Conservation (phyloP, 2,888 invertebrate genomes). For the Crioceris asparagi region DNA sequence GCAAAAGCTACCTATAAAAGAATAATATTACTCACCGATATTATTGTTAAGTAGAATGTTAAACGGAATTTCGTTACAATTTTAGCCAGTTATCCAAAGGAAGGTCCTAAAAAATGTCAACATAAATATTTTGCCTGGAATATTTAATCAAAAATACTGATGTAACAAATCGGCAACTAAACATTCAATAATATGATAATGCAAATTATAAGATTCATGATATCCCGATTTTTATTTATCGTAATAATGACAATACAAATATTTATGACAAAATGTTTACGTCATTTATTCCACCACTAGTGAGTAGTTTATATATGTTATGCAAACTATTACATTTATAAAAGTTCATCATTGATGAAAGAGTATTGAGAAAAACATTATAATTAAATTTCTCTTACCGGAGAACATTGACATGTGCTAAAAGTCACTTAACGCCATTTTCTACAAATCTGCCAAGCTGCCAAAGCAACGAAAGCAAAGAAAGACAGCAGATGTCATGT, state of each 20-base stretch:
- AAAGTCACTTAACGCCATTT: constrained; percentile 36
- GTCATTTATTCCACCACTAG: constrained; percentile 20
- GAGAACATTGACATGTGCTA: constrained; percentile 37
- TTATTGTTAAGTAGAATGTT: constrained; percentile 27
- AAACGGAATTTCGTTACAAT: constrained; percentile 16
- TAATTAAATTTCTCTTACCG: constrained; percentile 29
- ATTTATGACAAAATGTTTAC: constrained; percentile 27
- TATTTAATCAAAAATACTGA: constrained; percentile 5
- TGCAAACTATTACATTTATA: no score
- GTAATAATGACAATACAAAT: constrained; percentile 20
- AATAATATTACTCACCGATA: constrained; percentile 26
- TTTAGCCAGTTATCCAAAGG: constrained; percentile 17
- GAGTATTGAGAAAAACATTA: no score
- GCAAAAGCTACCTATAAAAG: constrained; percentile 15
- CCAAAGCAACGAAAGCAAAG: no score
- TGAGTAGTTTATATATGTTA: no score
- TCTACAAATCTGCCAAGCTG: no score
- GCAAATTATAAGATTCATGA: constrained; percentile 5
- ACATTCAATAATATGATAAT: no score
- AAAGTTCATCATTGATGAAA: constrained; percentile 5
- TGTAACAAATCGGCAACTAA: not conserved
- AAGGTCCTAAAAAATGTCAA: constrained; percentile 18
- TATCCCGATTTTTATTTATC: constrained; percentile 8
- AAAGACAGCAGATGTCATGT: no score
- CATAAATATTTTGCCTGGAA: constrained; percentile 4